These are phyloP conservation scores for Catharus fuscescens DNA, from an alignment of 2,113 vertebrate genomes.

Conservation along the genomic window DNA sequence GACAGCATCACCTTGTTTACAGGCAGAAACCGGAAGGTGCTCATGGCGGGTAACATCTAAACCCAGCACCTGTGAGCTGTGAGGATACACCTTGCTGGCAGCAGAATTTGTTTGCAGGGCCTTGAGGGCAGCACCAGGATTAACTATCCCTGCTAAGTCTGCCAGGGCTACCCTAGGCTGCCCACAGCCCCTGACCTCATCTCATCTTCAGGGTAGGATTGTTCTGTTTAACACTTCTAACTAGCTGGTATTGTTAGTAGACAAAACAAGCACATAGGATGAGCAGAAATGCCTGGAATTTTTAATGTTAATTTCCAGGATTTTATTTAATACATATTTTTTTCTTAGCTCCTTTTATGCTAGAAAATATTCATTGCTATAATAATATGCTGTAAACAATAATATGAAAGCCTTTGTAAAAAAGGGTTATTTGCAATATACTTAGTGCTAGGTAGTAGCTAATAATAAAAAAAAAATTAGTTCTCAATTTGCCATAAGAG, in stretches of 20 bases:
- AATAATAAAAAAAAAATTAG: background rate
- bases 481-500: background rate
- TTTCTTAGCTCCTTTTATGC: background rate
- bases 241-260: background rate
- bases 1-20: background rate
- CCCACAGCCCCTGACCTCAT: too few species aligned
- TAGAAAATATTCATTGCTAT: background rate
- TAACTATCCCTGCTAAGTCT: background rate
- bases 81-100: background rate
- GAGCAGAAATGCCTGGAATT: background rate
- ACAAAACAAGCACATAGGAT: background rate
- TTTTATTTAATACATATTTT: background rate
- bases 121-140: background rate
- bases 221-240: background rate
- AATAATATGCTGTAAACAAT: background rate
- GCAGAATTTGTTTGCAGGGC: background rate
- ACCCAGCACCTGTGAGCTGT: background rate
- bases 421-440: background rate
- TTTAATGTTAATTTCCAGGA: background rate
- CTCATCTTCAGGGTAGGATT: background rate
- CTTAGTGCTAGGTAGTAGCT: background rate
- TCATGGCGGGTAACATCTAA: background rate
- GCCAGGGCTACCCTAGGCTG: background rate
- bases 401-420: background rate
- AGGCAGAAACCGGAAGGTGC: background rate